Evolutionary conservation across 2,888 invertebrate genomes (phyloP), one percentile per base, ranked within the genome.

Genomic region (Spodoptera littoralis): DNA sequence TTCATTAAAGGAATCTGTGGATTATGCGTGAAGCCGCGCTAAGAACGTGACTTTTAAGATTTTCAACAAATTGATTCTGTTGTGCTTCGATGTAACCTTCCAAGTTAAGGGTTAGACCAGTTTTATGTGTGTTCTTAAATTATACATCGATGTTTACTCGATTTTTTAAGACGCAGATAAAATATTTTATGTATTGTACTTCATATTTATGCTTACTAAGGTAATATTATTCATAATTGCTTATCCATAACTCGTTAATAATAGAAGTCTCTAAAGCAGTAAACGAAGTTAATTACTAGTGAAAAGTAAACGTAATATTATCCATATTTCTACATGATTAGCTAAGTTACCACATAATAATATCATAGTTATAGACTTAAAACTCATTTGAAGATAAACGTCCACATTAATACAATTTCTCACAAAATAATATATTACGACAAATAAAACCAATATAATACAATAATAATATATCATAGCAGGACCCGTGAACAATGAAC

Each of bases 21-120:
- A 89, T 90, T 90, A 88, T 90, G 90, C 90, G 87, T 88, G 86
- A 87, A 87, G 88, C 85, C 86, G 87, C 80, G 80, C 86, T 79
- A 65, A 79, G 86, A 82, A 88, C 90, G 89, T 89, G 89, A 88
- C 89, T 90, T 90, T 89, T 79, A 70, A 83, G 82, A 84, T 83
- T 86, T 84, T 83, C 80, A 78, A 79, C 69, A 84, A 87, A 87
- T 87, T 87, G 88, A 84, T 84, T 81, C 81, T 83, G 81, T 72
- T 77, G 61, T 78, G 65, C 67, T 77, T 74, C 80, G 81, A 83
- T 85, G 85, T 70, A 77, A 84, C 74, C 74, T 79, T 77, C 70
- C 65, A 76, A 78, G 79, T 75, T 69, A 80, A 84, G 84, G 83
- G 84, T 84, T 84, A 82, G 64, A 76, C 8, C 65, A 46, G 53